A percentile compares a stretch with the other conserved stretches of the same genome.
These are phyloP conservation scores for Talpa occidentalis DNA, from an alignment of 2,113 vertebrate species.

Conservation along the genomic window DNA sequence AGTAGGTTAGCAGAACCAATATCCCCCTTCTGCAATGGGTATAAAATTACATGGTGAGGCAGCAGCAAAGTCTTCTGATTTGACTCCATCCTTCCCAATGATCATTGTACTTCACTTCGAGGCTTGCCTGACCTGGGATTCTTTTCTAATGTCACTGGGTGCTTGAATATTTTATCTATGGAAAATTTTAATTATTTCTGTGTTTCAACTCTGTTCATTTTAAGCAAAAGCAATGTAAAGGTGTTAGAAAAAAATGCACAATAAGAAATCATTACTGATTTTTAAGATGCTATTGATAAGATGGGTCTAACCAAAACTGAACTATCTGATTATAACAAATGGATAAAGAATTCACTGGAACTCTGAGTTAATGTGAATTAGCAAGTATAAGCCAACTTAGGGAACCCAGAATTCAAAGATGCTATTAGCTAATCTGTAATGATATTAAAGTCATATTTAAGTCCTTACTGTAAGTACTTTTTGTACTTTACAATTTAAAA, in stretches of 20 bases:
- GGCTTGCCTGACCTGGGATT: accelerated
- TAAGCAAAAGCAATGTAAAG: not conserved
- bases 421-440: not conserved
- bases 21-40: not conserved
- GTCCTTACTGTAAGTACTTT: not conserved
- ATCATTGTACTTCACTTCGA: not conserved
- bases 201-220: not conserved
- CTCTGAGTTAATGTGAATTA: not conserved
- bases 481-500: not conserved
- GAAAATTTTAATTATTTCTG: not conserved
- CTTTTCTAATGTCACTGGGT: not conserved
- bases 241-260: not conserved
- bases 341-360: not conserved
- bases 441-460: not conserved
- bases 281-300: not conserved
- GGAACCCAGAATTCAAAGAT: not conserved
- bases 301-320: not conserved
- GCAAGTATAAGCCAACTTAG: not conserved
- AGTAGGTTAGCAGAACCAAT: not conserved
- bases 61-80: not conserved
- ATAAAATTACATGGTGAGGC: not conserved
- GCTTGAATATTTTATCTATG: not conserved
- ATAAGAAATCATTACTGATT: not conserved
- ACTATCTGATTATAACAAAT: not conserved
- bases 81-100: not conserved